Evolutionary conservation across 2,113 vertebrate genomes (phyloP).

Genomic region (Ciconia boyciana): DNA sequence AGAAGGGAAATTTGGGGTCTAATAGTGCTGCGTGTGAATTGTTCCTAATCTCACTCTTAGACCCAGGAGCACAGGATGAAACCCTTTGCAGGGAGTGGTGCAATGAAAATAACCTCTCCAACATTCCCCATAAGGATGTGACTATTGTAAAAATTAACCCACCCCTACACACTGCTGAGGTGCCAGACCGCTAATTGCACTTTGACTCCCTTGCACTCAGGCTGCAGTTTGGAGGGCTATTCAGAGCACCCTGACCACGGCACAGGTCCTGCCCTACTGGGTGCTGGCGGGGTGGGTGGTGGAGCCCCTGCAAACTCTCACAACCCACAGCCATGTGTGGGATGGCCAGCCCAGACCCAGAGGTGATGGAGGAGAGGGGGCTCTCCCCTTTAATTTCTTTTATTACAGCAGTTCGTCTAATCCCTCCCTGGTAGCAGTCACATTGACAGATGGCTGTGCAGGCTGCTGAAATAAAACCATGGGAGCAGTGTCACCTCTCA

Average conservation of each 20-base stretch:
- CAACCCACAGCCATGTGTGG: accelerated
- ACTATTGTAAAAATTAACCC: not conserved
- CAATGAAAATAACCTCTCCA: not conserved
- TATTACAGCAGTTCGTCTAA: not conserved
- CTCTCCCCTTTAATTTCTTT: not conserved
- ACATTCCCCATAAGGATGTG: not conserved
- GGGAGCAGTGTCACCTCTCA: not conserved
- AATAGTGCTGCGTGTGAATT: not conserved
- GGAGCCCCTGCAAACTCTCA: not conserved
- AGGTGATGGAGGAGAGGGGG: not conserved
- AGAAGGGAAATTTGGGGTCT: not conserved
- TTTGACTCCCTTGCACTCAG: not conserved
- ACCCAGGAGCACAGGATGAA: not conserved
- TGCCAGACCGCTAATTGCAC: accelerated
- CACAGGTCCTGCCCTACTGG: not conserved
- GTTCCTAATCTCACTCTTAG: not conserved
- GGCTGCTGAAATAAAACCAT: not conserved
- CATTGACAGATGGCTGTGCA: not conserved
- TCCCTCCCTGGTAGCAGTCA: not conserved
- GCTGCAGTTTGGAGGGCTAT: not conserved
- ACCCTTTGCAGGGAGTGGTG: not conserved
- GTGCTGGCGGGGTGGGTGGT: accelerated
- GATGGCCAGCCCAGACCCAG: not conserved
- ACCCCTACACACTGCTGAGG: not conserved
- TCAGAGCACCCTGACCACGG: not conserved